Base-by-base conservation (phyloP, 1,140 invertebrate species). In the Probaryconus sp. region DNA sequence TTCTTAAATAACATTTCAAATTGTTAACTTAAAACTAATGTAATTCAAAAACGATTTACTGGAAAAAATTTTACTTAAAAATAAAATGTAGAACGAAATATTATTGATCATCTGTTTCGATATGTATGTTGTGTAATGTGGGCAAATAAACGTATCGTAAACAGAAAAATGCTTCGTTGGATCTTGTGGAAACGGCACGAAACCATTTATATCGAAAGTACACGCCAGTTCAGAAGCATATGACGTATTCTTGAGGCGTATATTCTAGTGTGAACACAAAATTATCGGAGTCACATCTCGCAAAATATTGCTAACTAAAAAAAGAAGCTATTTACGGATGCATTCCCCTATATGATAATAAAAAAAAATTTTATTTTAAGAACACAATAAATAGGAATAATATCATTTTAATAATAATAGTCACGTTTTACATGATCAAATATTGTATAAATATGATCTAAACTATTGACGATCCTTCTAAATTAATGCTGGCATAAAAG, bases 151-250 rank as follows among this genome's bases (percentile, higher is more conserved):
- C 33, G 51, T 50, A 68, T 77, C 77, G 65, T 60, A 64, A 74
- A 72, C 43, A 68, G 67, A 53, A 68, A 56, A 68, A 47, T 42
- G 37, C 47, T 43, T 55, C 31, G 55, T 37, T 64, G 63, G 35
- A 68, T 77, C 64, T 72, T 70, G n/a, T 13, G 70, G 58, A 74
- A 74, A 61, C 65, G 58, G 72, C 61, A 74, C 45, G 60, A 65
- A 71, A 79, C 65, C 71, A 74, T 80, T 80, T 80, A 72, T 77
- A 74, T 71, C 60, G 51, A 48, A 47, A 58, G 26, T 51, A 58
- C 64, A 61, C 20, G 35, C 37, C 48, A 21, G 40, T 35, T 28
- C 42, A 43, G 28, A 51, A 67, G 38, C 47, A 48, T 67, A 14
- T 33, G 21, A 31, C 56, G 16, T 48, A 9, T n/a, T 38, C 33